These are phyloP conservation scores for Cyphomyrus plagiostoma DNA, from an alignment of 2,113 vertebrate species.

Conservation along the genomic window DNA sequence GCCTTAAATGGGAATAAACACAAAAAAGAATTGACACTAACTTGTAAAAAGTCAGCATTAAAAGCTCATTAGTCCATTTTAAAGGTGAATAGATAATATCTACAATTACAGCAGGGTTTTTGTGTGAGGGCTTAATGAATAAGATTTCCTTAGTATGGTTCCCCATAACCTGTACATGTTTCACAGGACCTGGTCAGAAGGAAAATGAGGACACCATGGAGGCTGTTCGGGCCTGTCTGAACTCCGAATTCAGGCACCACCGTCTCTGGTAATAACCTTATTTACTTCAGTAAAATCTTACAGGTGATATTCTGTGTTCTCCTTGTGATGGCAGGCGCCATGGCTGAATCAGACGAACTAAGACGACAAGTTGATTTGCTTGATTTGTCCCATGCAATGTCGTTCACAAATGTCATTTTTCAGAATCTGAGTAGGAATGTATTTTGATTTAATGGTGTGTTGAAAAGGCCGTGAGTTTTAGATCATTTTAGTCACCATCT, in stretches of 20 bases:
- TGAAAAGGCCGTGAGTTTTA: not conserved
- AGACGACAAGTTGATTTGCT: not conserved
- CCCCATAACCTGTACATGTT: not conserved
- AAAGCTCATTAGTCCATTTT: not conserved
- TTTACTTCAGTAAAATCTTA: conserved; percentile 21
- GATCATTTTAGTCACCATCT: not conserved
- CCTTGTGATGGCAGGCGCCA: not conserved
- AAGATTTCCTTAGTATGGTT: not conserved
- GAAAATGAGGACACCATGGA: not conserved
- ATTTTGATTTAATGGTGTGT: not conserved
- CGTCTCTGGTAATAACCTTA: conserved; percentile 26
- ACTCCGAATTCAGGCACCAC: not conserved
- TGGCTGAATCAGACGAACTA: not conserved
- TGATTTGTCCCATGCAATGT: not conserved
- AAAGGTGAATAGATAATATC: not conserved
- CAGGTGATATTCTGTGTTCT: not conserved
- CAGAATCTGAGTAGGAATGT: not conserved
- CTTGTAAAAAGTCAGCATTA: not conserved
- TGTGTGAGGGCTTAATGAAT: not conserved
- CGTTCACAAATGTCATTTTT: not conserved
- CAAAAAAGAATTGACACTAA: not conserved
- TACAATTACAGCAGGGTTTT: not conserved
- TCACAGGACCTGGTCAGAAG: conserved; percentile 2
- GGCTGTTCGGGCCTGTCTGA: not conserved
- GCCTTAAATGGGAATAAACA: not conserved